These are phyloP conservation scores for Haliclystus octoradiatus DNA, from an alignment of 30 jellyfish, hydroid and myxozoan species.

Conservation along the genomic window DNA sequence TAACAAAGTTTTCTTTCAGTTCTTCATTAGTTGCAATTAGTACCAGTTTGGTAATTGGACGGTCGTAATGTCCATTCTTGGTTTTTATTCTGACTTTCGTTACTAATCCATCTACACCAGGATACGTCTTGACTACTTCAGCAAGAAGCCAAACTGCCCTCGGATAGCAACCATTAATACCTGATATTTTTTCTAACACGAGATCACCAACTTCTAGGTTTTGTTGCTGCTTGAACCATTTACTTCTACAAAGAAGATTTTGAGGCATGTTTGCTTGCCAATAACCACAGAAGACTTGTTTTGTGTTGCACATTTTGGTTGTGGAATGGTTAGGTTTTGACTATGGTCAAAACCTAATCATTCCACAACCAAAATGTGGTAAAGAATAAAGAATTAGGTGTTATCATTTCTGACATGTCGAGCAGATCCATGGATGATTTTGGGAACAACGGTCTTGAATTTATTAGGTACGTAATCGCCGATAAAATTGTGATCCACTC, in stretches of 20 bases:
- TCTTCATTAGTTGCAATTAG: background rate
- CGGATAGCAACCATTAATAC: no score
- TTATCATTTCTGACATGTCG: background rate
- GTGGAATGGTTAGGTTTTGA: background rate
- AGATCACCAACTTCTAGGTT: background rate
- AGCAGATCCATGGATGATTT: background rate
- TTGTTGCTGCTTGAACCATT: background rate
- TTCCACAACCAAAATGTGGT: no score
- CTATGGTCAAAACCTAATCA: no score
- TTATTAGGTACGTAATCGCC: background rate
- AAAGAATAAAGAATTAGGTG: constrained; percentile 1
- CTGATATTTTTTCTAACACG: no score
- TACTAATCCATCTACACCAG: background rate
- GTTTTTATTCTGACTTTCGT: background rate
- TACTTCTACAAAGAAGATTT: background rate
- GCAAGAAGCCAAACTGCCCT: background rate
- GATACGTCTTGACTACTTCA: background rate
- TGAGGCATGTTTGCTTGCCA: background rate
- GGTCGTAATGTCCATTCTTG: background rate
- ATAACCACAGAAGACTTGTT: background rate
- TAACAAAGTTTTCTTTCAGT: background rate
- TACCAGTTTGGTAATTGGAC: background rate
- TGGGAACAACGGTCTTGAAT: background rate
- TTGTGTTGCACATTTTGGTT: background rate
- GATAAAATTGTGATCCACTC: background rate